phyloP scores from a whole-genome alignment of 1,140 invertebrate genomes.

The Leptinotarsa texana region DNA sequence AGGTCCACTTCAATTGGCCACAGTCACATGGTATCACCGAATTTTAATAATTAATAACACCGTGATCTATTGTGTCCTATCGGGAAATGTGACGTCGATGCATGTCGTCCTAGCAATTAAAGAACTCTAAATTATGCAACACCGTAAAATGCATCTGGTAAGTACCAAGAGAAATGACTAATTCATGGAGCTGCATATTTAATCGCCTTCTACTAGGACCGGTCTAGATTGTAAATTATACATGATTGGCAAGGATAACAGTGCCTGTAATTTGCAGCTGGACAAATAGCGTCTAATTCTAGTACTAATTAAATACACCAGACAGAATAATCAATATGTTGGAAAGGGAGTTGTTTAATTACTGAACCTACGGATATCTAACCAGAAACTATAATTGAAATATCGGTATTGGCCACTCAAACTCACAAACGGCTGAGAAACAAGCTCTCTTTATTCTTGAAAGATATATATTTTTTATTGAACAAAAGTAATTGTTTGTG shows the following conservation, averaged over 20 bases:
- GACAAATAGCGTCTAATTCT: constrained; percentile 51
- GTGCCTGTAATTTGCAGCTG: constrained; percentile 47
- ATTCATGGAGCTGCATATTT: constrained; percentile 40
- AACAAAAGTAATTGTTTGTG: too few relatives aligned
- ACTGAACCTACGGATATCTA: constrained; percentile 7
- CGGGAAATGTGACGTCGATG: constrained; percentile 7
- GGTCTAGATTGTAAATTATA: constrained; percentile 44
- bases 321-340: constrained; percentile 47
- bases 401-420: not conserved
- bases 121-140: constrained; percentile 21
- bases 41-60: too few relatives aligned
- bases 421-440: too few relatives aligned
- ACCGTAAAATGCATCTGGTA: constrained; percentile 22
- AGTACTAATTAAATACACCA: constrained; percentile 49
- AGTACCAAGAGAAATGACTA: constrained; percentile 24
- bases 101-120: constrained; percentile 21
- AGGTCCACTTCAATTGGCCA: too few relatives aligned
- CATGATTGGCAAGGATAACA: constrained; percentile 49
- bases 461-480: too few relatives aligned
- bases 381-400: not conserved
- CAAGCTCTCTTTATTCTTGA: too few relatives aligned
- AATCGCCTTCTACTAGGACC: constrained; percentile 29
- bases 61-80: not conserved
- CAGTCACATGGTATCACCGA: too few relatives aligned
- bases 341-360: constrained; percentile 34